Evolutionary conservation across 2,888 invertebrate species (phyloP).

Genomic region (Adelognathus sp.): DNA sequence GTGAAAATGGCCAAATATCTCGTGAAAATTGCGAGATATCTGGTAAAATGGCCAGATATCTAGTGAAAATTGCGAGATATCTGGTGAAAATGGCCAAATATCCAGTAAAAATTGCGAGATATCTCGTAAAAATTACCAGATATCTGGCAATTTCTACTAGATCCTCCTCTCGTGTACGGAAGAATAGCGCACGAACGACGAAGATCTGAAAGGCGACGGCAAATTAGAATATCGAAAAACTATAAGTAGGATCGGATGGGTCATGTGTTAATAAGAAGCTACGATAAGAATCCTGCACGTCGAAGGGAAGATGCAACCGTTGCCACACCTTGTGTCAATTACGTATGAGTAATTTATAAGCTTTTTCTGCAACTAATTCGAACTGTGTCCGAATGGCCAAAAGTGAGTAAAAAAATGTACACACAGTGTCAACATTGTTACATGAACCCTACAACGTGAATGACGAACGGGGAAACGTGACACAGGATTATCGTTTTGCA

Average conservation of each 20-base stretch:
- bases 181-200: constrained; percentile 82
- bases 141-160: too few species aligned
- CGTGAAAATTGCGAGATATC: too few species aligned
- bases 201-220: constrained; percentile 83
- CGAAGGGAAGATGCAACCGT: background rate
- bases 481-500: constrained; percentile 8
- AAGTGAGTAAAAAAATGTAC: background rate
- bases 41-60: too few species aligned
- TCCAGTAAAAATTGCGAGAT: too few species aligned
- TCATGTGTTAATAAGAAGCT: constrained; percentile 18
- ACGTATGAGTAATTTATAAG: background rate
- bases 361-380: background rate
- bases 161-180: too few species aligned
- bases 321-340: background rate
- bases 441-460: background rate
- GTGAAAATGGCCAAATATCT: too few species aligned
- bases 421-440: background rate
- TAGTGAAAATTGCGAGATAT: too few species aligned
- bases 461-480: constrained; percentile 8
- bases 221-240: constrained; percentile 74
- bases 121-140: too few species aligned
- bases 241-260: constrained; percentile 54
- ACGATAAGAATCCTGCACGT: background rate
- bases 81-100: too few species aligned
- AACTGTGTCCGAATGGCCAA: background rate